phyloP scores from a whole-genome alignment of 2,113 vertebrate species.

The Synchiropus splendidus region DNA sequence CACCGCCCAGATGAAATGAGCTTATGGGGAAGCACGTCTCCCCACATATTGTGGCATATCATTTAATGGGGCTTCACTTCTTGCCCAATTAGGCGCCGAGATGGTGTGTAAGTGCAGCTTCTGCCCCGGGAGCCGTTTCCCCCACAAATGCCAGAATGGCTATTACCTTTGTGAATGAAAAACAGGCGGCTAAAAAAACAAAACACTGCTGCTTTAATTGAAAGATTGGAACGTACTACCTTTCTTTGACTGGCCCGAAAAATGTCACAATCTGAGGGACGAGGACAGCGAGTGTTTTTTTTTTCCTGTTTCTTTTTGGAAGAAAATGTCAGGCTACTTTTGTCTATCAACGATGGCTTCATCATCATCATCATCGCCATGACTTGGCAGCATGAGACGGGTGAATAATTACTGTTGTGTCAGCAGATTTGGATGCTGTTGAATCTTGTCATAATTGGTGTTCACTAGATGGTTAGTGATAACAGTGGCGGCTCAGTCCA shows the following conservation, averaged over 20 bases:
- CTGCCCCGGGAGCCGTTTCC: slow-evolving; percentile 39
- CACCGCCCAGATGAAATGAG: slow-evolving; percentile 27
- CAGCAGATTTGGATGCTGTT: slow-evolving; percentile 13
- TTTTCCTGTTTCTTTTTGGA: slow-evolving; percentile 20
- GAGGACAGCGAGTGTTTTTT: slow-evolving; percentile 8
- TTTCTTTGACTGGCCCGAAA: slow-evolving; percentile 31
- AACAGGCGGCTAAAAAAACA: slow-evolving; percentile 45
- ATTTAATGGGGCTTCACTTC: slow-evolving; percentile 49
- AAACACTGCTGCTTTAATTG: slow-evolving; percentile 49
- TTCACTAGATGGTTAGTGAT: slow-evolving; percentile 22
- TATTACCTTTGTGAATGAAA: slow-evolving; percentile 60
- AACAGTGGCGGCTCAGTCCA: background rate
- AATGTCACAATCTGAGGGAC: slow-evolving; percentile 52
- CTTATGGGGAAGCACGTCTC: background rate
- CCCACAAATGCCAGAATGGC: slow-evolving; percentile 63
- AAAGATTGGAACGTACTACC: slow-evolving; percentile 42
- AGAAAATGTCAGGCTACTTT: slow-evolving; percentile 43
- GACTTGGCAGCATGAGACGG: no score
- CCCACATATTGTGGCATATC: slow-evolving; percentile 17
- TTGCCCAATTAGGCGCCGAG: slow-evolving; percentile 63
- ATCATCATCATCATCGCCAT: slow-evolving; percentile 9
- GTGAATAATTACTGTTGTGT: background rate
- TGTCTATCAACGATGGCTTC: slow-evolving; percentile 26
- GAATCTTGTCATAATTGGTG: background rate
- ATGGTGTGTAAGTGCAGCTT: slow-evolving; percentile 49